Conservation (phyloP, 2,888 invertebrate genomes). For the Suillia variegata region DNA sequence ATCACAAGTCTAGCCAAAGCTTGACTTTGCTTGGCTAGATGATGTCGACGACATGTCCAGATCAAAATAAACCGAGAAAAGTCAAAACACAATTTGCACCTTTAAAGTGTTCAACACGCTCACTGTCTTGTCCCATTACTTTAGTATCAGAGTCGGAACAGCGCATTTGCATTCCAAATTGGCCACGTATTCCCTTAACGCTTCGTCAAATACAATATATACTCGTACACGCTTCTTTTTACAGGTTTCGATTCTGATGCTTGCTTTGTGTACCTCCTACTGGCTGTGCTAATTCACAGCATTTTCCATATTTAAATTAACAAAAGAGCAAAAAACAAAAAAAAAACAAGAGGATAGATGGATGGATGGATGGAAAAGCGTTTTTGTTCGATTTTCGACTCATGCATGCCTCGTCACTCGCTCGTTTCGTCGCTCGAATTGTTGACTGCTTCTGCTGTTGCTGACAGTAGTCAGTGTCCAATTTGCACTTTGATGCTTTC, state of each 20-base stretch:
- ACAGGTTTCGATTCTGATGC: not conserved
- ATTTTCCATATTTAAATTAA: not conserved
- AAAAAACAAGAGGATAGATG: too few species aligned
- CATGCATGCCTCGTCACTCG: too few species aligned
- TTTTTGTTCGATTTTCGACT: too few species aligned
- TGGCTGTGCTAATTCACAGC: constrained; percentile 1
- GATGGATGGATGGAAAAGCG: too few species aligned
- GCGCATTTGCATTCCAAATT: constrained; percentile 1
- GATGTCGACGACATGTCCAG: not conserved
- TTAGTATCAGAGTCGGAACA: too few species aligned
- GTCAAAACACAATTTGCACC: too few species aligned
- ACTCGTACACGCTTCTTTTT: too few species aligned
- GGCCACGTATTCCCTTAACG: not conserved
- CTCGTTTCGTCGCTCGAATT: too few species aligned
- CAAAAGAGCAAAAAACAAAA: not conserved
- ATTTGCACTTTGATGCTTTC: constrained; percentile 35
- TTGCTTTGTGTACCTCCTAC: not conserved
- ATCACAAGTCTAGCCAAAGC: not conserved
- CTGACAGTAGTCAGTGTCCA: constrained; percentile 28
- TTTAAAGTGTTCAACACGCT: too few species aligned
- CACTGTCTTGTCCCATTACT: not conserved
- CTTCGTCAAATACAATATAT: not conserved
- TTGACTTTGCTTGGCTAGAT: too few species aligned
- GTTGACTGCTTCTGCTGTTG: not conserved
- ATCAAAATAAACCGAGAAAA: too few species aligned